A percentile compares a stretch with the other conserved stretches of the same genome.
These are phyloP conservation scores for Scomber japonicus DNA, from an alignment of 2,113 vertebrate genomes.

Conservation along the genomic window DNA sequence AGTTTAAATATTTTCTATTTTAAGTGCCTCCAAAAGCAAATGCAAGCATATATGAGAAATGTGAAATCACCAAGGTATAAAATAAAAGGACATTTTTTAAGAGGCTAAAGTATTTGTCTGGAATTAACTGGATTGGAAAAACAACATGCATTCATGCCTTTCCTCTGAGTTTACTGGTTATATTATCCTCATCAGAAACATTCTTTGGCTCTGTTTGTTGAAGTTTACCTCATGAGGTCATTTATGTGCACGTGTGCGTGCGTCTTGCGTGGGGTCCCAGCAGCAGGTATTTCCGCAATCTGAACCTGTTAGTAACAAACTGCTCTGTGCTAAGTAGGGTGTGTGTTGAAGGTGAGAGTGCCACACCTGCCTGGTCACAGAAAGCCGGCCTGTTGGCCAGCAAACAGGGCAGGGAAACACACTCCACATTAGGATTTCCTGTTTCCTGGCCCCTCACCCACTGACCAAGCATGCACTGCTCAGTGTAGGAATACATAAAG, in stretches of 20 bases:
- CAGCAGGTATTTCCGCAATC: slow-evolving; percentile 23
- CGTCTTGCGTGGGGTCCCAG: not conserved
- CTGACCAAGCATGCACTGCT: not conserved
- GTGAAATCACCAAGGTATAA: too few species aligned
- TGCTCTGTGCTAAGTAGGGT: slow-evolving; percentile 8
- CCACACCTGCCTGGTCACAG: slow-evolving; percentile 29
- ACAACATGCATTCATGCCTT: too few species aligned
- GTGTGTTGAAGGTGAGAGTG: slow-evolving; percentile 22
- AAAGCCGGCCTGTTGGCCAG: slow-evolving; percentile 13
- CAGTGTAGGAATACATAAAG: not conserved
- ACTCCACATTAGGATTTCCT: slow-evolving; percentile 51
- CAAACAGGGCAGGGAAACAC: slow-evolving; percentile 16
- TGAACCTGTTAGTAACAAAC: slow-evolving; percentile 16
- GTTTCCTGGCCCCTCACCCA: slow-evolving; percentile 45
- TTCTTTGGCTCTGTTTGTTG: too few species aligned
- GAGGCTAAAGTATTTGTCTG: too few species aligned
- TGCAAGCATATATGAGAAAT: too few species aligned
- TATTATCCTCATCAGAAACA: too few species aligned
- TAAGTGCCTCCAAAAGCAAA: too few species aligned
- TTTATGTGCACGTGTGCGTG: too few species aligned
- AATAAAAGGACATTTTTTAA: too few species aligned
- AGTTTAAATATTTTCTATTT: too few species aligned
- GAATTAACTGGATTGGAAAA: too few species aligned
- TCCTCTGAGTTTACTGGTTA: too few species aligned
- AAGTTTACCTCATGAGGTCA: not conserved